These are phyloP conservation scores for Dreissena polymorpha DNA, from an alignment of 1,140 invertebrate genomes.

Conservation along the genomic window DNA sequence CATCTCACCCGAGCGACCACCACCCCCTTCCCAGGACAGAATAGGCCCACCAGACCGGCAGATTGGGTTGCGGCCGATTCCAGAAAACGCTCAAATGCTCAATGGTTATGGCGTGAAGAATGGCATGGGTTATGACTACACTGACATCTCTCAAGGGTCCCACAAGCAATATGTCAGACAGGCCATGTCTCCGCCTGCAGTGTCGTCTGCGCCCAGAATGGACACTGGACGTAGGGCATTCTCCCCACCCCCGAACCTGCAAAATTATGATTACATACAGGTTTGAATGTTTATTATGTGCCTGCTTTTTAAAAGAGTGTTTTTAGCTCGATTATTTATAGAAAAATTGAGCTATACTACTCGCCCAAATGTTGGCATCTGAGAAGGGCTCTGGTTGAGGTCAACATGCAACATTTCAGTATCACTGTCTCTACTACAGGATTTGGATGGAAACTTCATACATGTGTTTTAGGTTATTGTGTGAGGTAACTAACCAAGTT, in stretches of 20 bases:
- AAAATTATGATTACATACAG: slow-evolving; percentile 58
- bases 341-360: not conserved
- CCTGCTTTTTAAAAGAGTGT: not conserved
- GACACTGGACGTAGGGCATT: slow-evolving; percentile 51
- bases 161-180: not conserved
- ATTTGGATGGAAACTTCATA: too few species aligned
- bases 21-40: slow-evolving; percentile 39
- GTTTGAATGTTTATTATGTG: slow-evolving; percentile 14
- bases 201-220: slow-evolving; percentile 41
- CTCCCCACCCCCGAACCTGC: slow-evolving; percentile 58
- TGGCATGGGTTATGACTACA: slow-evolving; percentile 28
- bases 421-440: too few species aligned
- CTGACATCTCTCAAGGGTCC: slow-evolving; percentile 1
- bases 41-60: slow-evolving; percentile 66
- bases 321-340: not conserved
- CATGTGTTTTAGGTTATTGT: too few species aligned
- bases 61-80: slow-evolving; percentile 70
- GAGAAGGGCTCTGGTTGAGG: not conserved
- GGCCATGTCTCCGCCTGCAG: slow-evolving; percentile 56
- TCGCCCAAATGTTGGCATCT: not conserved
- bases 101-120: slow-evolving; percentile 59
- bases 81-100: slow-evolving; percentile 70
- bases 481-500: too few species aligned
- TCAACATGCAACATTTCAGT: not conserved
- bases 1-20: slow-evolving; percentile 44